Evolutionary conservation across 2,797 vertebrate genomes (phyloP), one percentile per base, ranked within the genome.

Genomic region (Benthosema pterotum): DNA sequence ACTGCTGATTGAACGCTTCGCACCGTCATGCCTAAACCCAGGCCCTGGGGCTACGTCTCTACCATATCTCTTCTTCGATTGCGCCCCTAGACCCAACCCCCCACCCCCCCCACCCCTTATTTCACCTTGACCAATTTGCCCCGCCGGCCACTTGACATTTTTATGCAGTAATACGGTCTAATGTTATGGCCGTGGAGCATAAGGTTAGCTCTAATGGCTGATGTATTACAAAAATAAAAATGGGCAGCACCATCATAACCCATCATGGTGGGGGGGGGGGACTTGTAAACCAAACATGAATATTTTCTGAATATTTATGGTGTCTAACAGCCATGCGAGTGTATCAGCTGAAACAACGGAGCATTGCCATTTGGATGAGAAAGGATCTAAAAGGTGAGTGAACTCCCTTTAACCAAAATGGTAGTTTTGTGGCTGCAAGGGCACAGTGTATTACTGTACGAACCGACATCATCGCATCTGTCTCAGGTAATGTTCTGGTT

Each of bases 1-100:
- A 53, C 57, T 53, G 49, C 22, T 51, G 4, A 86, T 89, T 77
- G 32, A 89, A 86, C 42, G 42, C 67, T 38, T 42, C 22, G 2
- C 32, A 9, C 32, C 19, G 52, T 80, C 74, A 77, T 22, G 45
- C 72, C 5, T 6, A 6, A 0, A 32, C 28, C 8, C 25, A 52
- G 58, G 12, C 70, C 57, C 55, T 51, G 48, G 16, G 57, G 14
- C 60, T 58, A 42, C 57, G 42, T 66, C 79, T 81, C 65, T 13
- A 59, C 75, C 54, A 28, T 12, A 28, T 53, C 52, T 42, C 51
- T 53, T 45, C 58, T 42, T 22, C 22, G n/a, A n/a, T n/a, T n/a
- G n/a, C n/a, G n/a, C 42, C 42, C 62, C n/a, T 15, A 18, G 46
- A 11, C 17, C 1, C 4, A 45, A 11, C 13, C 6, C 46, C 17